Percentiles rank a stretch among this genome's conserved stretches.
These are phyloP conservation scores for Cosmorhoe ocellata DNA, from an alignment of 2,888 invertebrate genomes.

Conservation along the genomic window DNA sequence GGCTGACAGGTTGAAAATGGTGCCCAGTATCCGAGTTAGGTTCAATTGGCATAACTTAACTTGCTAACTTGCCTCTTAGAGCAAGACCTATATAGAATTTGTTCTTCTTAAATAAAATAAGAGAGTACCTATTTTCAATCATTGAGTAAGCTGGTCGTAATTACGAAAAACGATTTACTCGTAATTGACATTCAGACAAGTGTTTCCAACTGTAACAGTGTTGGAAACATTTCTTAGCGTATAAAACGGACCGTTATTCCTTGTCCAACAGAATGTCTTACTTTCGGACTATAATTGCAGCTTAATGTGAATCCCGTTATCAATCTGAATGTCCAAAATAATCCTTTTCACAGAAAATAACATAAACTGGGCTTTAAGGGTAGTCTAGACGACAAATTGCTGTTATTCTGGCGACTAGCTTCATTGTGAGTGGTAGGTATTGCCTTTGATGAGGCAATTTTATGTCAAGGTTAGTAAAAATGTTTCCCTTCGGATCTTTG, in stretches of 20 bases:
- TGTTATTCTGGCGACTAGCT: conserved; percentile 7
- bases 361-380: conserved; percentile 20
- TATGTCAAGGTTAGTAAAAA: conserved; percentile 6
- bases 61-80: too few species aligned
- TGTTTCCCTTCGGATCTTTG: conserved; percentile 3
- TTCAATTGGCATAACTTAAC: too few species aligned
- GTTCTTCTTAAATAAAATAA: too few species aligned
- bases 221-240: too few species aligned
- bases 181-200: neutral
- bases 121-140: too few species aligned
- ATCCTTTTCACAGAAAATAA: conserved; percentile 24
- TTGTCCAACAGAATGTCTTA: conserved; percentile 1
- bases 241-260: neutral
- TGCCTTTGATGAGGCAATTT: conserved; percentile 5
- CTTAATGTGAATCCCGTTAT: conserved; percentile 24
- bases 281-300: conserved; percentile 16
- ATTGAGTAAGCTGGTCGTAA: too few species aligned
- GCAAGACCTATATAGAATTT: too few species aligned
- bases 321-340: conserved; percentile 25
- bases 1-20: neutral
- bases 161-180: too few species aligned
- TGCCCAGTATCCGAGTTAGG: too few species aligned
- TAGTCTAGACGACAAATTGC: conserved; percentile 28
- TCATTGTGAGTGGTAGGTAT: neutral
- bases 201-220: neutral